Conservation (phyloP, 2,113 vertebrate species). For the Pachyramphus minor region DNA sequence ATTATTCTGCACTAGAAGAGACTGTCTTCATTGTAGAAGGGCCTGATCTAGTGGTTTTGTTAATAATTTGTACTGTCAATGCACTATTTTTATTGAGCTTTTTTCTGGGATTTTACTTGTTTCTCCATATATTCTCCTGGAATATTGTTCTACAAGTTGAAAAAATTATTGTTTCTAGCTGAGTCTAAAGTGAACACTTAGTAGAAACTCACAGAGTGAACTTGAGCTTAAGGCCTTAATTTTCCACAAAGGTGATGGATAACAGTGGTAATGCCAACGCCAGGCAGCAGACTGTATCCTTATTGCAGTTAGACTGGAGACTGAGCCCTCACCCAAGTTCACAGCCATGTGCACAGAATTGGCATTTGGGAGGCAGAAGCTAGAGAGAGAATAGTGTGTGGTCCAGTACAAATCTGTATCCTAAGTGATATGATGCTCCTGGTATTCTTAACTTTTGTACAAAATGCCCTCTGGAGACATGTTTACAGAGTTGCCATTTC, state of each 20-base stretch:
- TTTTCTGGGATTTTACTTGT: background rate
- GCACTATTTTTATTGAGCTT: background rate
- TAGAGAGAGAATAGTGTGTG: background rate
- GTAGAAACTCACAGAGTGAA: background rate
- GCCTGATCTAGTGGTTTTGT: background rate
- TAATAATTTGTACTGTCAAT: fast-evolving
- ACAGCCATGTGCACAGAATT: fast-evolving
- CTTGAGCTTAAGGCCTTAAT: background rate
- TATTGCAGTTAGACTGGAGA: background rate
- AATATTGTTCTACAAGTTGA: background rate
- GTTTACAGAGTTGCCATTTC: background rate
- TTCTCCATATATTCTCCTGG: background rate
- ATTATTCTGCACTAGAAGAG: background rate
- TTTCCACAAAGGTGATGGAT: background rate
- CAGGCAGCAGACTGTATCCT: background rate
- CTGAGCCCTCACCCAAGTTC: background rate
- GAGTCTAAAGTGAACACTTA: background rate
- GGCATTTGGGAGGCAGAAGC: background rate
- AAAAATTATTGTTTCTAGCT: background rate
- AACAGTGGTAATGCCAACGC: background rate
- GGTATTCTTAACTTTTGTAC: background rate
- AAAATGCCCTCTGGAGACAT: background rate
- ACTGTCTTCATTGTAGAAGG: background rate
- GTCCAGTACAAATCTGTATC: background rate
- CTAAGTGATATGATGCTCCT: background rate